These are phyloP conservation scores for Todiramphus saurophagus DNA, from an alignment of 2,113 vertebrate genomes.

Conservation along the genomic window DNA sequence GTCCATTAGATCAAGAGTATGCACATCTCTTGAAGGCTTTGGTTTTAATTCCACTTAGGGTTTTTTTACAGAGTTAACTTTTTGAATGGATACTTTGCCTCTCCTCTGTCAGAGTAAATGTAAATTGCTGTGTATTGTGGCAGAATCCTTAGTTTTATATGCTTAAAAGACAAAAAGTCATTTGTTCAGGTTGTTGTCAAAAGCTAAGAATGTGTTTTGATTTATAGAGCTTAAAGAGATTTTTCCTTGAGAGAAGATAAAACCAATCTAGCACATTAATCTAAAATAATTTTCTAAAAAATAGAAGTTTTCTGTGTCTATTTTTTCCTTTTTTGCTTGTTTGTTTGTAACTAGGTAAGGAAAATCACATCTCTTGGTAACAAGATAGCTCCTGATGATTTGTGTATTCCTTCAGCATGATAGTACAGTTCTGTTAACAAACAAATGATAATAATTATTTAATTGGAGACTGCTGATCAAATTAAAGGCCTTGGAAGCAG, in stretches of 20 bases:
- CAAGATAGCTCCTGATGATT: background rate
- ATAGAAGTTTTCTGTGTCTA: background rate
- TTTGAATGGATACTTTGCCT: background rate
- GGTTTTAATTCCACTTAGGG: background rate
- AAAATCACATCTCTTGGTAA: background rate
- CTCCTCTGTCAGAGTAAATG: background rate
- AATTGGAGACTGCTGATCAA: background rate
- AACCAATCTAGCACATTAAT: background rate
- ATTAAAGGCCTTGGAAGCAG: background rate
- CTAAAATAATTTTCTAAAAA: background rate
- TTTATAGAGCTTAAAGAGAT: background rate
- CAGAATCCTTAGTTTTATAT: background rate
- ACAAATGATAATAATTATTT: background rate
- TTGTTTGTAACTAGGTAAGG: background rate
- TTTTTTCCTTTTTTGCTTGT: background rate
- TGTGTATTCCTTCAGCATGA: background rate
- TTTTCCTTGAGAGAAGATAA: background rate
- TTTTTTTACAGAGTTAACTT: background rate
- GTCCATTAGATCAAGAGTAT: background rate
- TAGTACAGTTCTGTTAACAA: background rate
- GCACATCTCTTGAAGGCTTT: background rate
- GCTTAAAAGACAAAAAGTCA: background rate
- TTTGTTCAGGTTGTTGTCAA: background rate
- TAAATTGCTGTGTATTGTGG: background rate
- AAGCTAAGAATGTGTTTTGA: background rate